A percentile compares a stretch with the other conserved stretches of the same genome.
phyloP scores from a whole-genome alignment of 1,140 invertebrate genomes.

The Danaus melanippus region DNA sequence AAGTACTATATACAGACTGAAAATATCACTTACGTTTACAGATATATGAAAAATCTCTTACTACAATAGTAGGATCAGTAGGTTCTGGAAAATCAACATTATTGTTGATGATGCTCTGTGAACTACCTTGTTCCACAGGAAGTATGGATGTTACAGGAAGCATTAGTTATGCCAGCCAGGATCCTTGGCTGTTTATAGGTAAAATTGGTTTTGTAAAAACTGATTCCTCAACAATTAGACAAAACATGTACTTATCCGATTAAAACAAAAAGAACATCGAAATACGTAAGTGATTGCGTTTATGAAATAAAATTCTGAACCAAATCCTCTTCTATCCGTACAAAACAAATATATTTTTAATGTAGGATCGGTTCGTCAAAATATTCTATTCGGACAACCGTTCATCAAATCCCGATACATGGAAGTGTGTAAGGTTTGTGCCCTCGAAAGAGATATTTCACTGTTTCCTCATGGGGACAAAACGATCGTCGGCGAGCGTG shows the following conservation, averaged over 20 bases:
- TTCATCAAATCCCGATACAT: slow-evolving; percentile 77
- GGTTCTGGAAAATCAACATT: slow-evolving; percentile 77
- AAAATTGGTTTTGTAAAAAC: slow-evolving; percentile 10
- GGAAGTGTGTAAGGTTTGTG: slow-evolving; percentile 74
- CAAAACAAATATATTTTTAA: not conserved
- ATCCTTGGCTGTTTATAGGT: slow-evolving; percentile 82
- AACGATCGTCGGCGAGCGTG: slow-evolving; percentile 87
- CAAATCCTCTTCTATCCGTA: too few species aligned
- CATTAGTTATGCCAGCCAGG: slow-evolving; percentile 82
- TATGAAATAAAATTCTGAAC: too few species aligned
- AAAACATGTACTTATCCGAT: too few species aligned
- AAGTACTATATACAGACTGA: not conserved
- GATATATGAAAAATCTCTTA: slow-evolving; percentile 40
- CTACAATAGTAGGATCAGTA: slow-evolving; percentile 54
- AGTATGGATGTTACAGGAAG: slow-evolving; percentile 73
- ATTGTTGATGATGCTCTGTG: slow-evolving; percentile 79
- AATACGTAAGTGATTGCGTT: too few species aligned
- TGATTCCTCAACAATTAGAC: not conserved
- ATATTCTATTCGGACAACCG: slow-evolving; percentile 83
- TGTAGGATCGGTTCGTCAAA: slow-evolving; percentile 75
- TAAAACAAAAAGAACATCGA: too few species aligned
- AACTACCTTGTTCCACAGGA: slow-evolving; percentile 78
- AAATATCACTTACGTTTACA: slow-evolving; percentile 13
- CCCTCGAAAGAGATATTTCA: slow-evolving; percentile 78
- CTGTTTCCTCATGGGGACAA: slow-evolving; percentile 79